Percentiles rank a stretch among this genome's conserved stretches.
phyloP scores from a whole-genome alignment of 2,113 vertebrate genomes.

The Climacteris rufus region DNA sequence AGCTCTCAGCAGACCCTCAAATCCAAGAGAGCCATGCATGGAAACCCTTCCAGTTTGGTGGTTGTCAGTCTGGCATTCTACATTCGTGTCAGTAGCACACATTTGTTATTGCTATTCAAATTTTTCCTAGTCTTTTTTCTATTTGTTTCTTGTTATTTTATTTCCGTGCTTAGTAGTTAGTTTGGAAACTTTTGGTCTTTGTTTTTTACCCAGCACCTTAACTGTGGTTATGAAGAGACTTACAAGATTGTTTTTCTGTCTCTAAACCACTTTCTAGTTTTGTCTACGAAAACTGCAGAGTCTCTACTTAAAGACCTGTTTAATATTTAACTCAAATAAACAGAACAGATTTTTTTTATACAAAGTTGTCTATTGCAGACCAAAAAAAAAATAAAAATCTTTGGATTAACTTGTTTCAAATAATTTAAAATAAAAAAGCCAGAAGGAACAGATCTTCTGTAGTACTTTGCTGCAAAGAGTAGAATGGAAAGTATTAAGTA shows the following conservation, averaged over 20 bases:
- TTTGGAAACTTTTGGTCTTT: background rate
- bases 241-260: background rate
- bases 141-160: background rate
- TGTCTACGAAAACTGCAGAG: background rate
- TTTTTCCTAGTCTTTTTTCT: background rate
- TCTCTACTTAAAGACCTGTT: background rate
- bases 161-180: background rate
- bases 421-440: background rate
- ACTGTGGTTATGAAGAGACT: background rate
- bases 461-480: background rate
- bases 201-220: background rate
- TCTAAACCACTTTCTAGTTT: background rate
- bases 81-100: background rate
- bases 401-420: background rate
- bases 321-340: constrained; percentile 59
- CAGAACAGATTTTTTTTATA: background rate
- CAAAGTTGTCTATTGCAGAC: background rate
- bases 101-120: background rate
- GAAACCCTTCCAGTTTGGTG: background rate
- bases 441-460: background rate
- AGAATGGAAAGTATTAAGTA: background rate
- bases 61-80: background rate
- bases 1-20: background rate
- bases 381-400: background rate
- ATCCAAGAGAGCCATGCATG: background rate